Evolutionary conservation across 2,888 invertebrate genomes (phyloP), one percentile per base, ranked within the genome.

Genomic region (Drosophila mettleri): DNA sequence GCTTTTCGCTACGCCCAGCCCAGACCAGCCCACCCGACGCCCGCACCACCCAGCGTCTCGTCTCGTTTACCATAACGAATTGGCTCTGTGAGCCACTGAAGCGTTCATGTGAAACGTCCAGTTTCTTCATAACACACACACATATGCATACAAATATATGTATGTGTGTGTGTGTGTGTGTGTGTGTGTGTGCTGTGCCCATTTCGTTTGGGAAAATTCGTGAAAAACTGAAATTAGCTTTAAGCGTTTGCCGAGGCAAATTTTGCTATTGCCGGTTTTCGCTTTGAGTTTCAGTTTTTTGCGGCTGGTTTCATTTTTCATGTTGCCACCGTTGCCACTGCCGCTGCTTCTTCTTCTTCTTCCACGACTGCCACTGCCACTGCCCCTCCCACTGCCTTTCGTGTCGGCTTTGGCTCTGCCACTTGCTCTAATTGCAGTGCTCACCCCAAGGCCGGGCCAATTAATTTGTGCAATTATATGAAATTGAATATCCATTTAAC

Each of bases 31-130:
- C 33, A n/a, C 16, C 29, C 45, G 31, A 12, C 31, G 3, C 29
- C 24, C 48, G 18, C 41, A 33, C 33, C 34, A 29, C 24, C 34
- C 9, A 31, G 8, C 60, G 20, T 22, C 48, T 16, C 48, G 33
- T 75, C 64, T 75, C 71, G 75, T 71, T 75, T 72, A 20, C 72
- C 68, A 73, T 66, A 65, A 68, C 63, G 66, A 58, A 69, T 73
- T 80, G 73, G 68, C 69, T 55, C 69, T 72, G 63, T 65, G 82
- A 89, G 83, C 82, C 89, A 90, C 76, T 72, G 89, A 81, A 88
- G 90, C 90, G 89, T 90, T 90, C 90, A 90, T 88, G 90, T 86
- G 74, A 85, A 90, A 88, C 90, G 90, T 90, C 90, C 89, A 89
- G 90, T 90, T 90, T 76, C 82, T 86, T 73, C 78, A 74, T 63